These are phyloP conservation scores for Nothoprocta pentlandii DNA, from an alignment of 2,113 vertebrate genomes.

Conservation along the genomic window DNA sequence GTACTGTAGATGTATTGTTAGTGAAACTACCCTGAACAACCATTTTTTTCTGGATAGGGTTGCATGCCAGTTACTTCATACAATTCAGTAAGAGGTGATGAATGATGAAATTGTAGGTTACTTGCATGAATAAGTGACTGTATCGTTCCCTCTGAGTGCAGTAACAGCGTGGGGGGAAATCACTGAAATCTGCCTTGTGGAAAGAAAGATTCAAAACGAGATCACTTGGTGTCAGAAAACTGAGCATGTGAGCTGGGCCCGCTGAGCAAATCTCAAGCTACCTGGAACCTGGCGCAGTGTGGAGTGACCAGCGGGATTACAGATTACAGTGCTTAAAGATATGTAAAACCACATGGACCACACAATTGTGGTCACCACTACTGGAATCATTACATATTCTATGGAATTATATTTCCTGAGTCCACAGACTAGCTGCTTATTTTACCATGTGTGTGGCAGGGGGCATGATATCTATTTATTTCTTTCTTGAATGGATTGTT, in stretches of 20 bases:
- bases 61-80: neutral
- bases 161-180: neutral
- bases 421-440: neutral
- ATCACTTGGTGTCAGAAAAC: neutral
- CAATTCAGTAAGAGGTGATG: neutral
- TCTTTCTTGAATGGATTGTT: neutral
- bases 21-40: neutral
- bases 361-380: neutral
- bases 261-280: neutral
- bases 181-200: neutral
- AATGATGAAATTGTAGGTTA: rapidly evolving
- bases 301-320: neutral
- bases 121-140: neutral
- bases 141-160: neutral
- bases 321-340: neutral
- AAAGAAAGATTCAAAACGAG: neutral
- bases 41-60: neutral
- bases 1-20: neutral
- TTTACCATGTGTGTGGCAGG: neutral
- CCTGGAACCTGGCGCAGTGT: neutral
- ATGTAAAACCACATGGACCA: neutral
- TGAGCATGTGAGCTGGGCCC: neutral
- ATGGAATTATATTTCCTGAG: neutral
- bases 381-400: neutral
- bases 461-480: rapidly evolving